A percentile compares a stretch with the other conserved stretches of the same genome.
Evolutionary conservation across 1,140 invertebrate species (phyloP).

Genomic region (Drosophila sturtevanti): DNA sequence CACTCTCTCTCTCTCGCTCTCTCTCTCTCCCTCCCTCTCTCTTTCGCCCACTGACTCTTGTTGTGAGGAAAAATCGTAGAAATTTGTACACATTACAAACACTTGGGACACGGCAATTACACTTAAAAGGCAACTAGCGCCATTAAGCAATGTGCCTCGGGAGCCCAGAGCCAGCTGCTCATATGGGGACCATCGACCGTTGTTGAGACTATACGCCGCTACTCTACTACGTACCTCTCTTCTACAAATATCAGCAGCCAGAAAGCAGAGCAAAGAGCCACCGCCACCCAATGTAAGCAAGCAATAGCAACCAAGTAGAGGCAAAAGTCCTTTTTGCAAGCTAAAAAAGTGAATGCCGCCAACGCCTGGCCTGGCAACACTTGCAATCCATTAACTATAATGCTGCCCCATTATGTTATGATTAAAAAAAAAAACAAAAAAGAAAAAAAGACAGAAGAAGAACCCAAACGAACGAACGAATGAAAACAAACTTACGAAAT

Average conservation of each 20-base stretch:
- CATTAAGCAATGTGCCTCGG: slow-evolving; percentile 60
- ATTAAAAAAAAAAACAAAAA: slow-evolving; percentile 46
- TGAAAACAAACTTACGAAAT: neutral
- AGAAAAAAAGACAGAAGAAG: neutral
- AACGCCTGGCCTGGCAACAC: slow-evolving; percentile 51
- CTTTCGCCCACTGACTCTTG: slow-evolving; percentile 2
- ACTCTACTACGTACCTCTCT: neutral
- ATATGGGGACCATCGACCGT: slow-evolving; percentile 35
- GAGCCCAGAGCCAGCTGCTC: slow-evolving; percentile 44
- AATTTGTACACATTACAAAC: slow-evolving; percentile 70
- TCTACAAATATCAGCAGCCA: neutral
- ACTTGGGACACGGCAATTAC: slow-evolving; percentile 71
- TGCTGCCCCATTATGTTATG: slow-evolving; percentile 59
- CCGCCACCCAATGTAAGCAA: neutral
- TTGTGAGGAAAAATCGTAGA: slow-evolving; percentile 52
- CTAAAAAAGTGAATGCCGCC: slow-evolving; percentile 42
- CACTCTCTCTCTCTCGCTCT: neutral
- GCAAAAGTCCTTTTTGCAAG: slow-evolving; percentile 42
- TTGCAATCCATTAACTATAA: slow-evolving; percentile 67
- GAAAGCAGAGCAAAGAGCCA: neutral
- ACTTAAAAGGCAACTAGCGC: slow-evolving; percentile 69
- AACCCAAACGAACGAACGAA: neutral
- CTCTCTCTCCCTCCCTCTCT: neutral
- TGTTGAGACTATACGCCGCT: neutral
- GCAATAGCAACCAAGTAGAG: slow-evolving; percentile 4